Percentiles rank a stretch among this genome's conserved stretches.
phyloP scores from a whole-genome alignment of 2,113 vertebrate genomes.

The Bubo scandiacus region DNA sequence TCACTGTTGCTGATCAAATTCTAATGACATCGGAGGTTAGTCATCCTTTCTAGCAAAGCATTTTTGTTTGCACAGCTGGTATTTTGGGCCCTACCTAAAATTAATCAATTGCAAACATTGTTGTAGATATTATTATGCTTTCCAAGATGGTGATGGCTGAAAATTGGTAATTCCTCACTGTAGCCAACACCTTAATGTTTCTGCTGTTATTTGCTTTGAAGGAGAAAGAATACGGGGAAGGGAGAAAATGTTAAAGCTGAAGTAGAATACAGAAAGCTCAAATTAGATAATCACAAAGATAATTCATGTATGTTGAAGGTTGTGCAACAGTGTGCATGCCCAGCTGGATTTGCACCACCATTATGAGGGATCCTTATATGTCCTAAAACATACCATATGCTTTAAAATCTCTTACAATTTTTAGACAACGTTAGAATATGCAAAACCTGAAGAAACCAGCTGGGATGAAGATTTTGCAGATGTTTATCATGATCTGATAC shows the following conservation, averaged over 20 bases:
- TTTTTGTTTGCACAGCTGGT: not conserved
- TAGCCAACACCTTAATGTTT: not conserved
- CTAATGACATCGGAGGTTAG: not conserved
- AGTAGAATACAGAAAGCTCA: not conserved
- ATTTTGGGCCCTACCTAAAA: not conserved
- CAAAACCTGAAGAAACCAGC: conserved; percentile 90
- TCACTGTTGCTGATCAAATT: not conserved
- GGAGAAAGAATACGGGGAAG: not conserved
- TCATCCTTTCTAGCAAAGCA: not conserved
- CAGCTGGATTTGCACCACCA: not conserved
- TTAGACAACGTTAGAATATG: conserved; percentile 88
- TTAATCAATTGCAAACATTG: not conserved
- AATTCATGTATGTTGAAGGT: not conserved
- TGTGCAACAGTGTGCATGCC: not conserved
- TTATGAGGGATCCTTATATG: not conserved
- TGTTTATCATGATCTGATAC: conserved; percentile 97
- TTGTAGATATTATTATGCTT: not conserved
- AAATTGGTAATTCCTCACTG: not conserved
- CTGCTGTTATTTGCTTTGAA: not conserved
- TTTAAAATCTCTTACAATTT: not conserved
- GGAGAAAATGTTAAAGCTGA: not conserved
- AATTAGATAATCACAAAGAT: not conserved
- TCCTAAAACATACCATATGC: not conserved
- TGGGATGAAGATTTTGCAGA: conserved; percentile 98
- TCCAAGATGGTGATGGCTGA: not conserved